Conservation (phyloP, 2,113 vertebrate genomes). For the Artemisiospiza belli region DNA sequence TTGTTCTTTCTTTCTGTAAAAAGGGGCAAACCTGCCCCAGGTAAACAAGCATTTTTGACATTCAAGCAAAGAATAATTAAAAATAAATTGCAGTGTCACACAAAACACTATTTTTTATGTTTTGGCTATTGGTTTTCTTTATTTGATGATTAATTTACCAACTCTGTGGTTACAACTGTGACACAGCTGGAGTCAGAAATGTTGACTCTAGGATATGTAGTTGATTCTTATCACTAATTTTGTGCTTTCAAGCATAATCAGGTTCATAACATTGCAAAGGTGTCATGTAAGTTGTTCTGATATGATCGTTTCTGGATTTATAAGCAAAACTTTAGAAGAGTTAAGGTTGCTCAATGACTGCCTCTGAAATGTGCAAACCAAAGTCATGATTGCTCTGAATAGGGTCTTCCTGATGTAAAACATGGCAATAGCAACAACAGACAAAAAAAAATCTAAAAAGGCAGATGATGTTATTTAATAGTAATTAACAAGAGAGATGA, state of each 20-base stretch:
- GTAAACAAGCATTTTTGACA: background rate
- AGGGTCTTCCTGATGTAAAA: background rate
- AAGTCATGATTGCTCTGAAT: background rate
- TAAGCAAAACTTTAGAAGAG: background rate
- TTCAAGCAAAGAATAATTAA: background rate
- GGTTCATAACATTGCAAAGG: background rate
- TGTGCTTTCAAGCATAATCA: background rate
- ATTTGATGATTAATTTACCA: background rate
- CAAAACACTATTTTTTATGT: background rate
- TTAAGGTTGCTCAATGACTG: background rate
- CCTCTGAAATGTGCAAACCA: background rate
- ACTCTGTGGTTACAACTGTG: background rate
- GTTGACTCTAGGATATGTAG: background rate
- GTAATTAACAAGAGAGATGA: background rate
- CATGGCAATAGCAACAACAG: background rate
- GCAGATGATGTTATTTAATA: background rate
- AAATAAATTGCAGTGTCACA: background rate
- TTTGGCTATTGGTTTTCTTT: background rate
- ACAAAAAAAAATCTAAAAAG: background rate
- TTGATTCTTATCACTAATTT: background rate
- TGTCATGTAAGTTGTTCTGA: background rate
- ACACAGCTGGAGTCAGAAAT: background rate
- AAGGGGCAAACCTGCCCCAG: background rate
- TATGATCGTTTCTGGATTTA: background rate
- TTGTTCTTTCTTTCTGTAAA: background rate